phyloP scores from a whole-genome alignment of 2,888 invertebrate species.

The Caenorhabditis sinica region DNA sequence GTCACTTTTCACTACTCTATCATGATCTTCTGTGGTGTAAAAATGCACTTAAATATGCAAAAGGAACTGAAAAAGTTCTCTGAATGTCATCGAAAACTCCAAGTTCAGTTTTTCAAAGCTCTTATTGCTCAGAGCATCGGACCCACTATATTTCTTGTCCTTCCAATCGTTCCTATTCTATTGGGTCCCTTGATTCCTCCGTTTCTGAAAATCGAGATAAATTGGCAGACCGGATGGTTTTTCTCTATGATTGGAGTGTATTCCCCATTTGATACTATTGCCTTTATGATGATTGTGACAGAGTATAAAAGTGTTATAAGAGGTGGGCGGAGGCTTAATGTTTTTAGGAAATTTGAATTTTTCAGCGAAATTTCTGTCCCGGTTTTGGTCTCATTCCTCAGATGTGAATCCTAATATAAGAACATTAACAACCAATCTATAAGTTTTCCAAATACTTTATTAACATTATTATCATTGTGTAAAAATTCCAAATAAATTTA shows the following conservation, averaged over 20 bases:
- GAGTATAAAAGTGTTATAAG: not conserved
- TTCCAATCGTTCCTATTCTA: not conserved
- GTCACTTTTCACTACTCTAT: constrained; percentile 6
- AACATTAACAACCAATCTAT: not conserved
- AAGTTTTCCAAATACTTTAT: not conserved
- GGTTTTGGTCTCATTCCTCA: too few relatives aligned
- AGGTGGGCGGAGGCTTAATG: too few relatives aligned
- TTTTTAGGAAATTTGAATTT: too few relatives aligned
- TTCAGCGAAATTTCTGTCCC: not conserved
- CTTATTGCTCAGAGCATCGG: constrained; percentile 12
- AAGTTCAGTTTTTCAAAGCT: constrained; percentile 27
- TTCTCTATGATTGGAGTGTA: not conserved
- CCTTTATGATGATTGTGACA: constrained; percentile 1
- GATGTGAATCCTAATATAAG: not conserved
- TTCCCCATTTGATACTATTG: constrained; percentile 19
- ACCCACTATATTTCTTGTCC: constrained; percentile 6
- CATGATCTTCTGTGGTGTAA: not conserved
- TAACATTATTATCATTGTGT: not conserved
- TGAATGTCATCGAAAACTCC: not conserved
- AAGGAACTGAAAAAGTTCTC: constrained; percentile 20
- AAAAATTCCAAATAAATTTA: too few relatives aligned
- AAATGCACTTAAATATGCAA: constrained; percentile 19
- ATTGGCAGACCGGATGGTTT: constrained; percentile 2
- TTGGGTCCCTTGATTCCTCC: not conserved
- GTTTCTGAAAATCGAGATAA: not conserved